Percentiles rank a stretch among this genome's conserved stretches.
Conservation (phyloP, 2,888 invertebrate genomes). For the Cheilosia vulpina region DNA sequence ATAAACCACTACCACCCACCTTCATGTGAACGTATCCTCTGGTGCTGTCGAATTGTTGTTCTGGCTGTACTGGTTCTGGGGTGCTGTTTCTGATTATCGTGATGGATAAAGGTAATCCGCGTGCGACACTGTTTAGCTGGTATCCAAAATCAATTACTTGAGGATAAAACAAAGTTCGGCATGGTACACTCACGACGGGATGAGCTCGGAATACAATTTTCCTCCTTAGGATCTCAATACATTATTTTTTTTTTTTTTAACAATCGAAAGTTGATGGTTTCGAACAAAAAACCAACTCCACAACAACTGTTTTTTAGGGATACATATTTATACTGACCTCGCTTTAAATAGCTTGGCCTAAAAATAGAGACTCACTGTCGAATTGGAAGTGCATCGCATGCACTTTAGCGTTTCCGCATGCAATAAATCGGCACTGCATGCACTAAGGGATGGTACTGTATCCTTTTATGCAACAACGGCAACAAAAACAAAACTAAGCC, state of each 20-base stretch:
- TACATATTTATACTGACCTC: slow-evolving; percentile 31
- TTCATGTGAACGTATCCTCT: slow-evolving; percentile 64
- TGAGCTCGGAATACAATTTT: slow-evolving; percentile 58
- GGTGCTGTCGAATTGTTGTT: slow-evolving; percentile 11
- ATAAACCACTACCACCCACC: slow-evolving; percentile 56
- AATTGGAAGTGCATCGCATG: slow-evolving; percentile 40
- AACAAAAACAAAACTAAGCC: background rate
- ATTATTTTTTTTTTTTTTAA: slow-evolving; percentile 2
- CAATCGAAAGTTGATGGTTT: slow-evolving; percentile 22
- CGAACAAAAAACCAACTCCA: slow-evolving; percentile 5
- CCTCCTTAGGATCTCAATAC: slow-evolving; percentile 14
- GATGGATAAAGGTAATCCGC: slow-evolving; percentile 68
- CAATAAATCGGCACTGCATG: slow-evolving; percentile 51
- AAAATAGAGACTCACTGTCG: slow-evolving; percentile 43
- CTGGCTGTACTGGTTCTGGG: slow-evolving; percentile 5
- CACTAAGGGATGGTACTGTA: background rate
- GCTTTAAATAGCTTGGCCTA: slow-evolving; percentile 55
- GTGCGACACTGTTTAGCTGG: slow-evolving; percentile 57
- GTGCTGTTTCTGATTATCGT: slow-evolving; percentile 52
- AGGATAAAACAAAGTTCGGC: slow-evolving; percentile 63
- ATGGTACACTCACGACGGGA: slow-evolving; percentile 21
- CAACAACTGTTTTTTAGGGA: slow-evolving; percentile 27
- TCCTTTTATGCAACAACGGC: background rate
- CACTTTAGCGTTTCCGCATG: slow-evolving; percentile 57
- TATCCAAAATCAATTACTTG: slow-evolving; percentile 74